Percentiles rank a stretch among this genome's conserved stretches.
Conservation (phyloP, 2,113 vertebrate genomes). For the Sphyrna mokarran region DNA sequence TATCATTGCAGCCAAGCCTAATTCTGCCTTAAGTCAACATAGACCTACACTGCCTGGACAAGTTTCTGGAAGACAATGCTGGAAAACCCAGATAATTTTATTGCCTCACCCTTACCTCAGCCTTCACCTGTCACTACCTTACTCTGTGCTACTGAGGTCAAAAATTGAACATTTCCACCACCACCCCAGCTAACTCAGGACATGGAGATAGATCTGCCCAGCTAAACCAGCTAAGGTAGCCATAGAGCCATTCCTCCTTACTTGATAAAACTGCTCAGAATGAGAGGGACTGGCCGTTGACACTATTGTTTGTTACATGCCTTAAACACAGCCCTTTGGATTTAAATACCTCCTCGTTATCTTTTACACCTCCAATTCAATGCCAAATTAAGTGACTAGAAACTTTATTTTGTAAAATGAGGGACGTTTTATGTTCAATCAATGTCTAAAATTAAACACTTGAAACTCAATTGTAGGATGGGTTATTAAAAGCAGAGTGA, state of each 20-base stretch:
- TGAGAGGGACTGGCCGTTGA: not conserved
- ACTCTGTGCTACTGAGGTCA: not conserved
- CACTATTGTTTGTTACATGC: not conserved
- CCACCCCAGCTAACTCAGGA: not conserved
- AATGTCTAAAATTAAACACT: too few species aligned
- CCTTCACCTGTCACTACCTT: not conserved
- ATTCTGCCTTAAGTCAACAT: not conserved
- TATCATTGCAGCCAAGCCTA: not conserved
- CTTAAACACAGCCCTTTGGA: not conserved
- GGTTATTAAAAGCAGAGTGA: not conserved
- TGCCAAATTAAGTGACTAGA: not conserved
- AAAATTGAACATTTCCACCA: not conserved
- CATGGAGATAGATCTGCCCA: not conserved
- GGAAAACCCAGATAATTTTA: not conserved
- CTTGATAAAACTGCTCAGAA: not conserved
- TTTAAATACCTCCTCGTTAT: not conserved
- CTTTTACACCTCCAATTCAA: not conserved
- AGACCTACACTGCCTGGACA: not conserved
- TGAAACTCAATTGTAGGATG: not conserved
- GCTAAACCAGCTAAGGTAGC: not conserved
- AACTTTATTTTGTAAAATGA: too few species aligned
- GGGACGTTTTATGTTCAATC: not conserved
- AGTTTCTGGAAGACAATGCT: not conserved
- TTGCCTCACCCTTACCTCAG: too few species aligned
- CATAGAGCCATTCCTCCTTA: not conserved